These are phyloP conservation scores for Cephalopachus bancanus DNA, from an alignment of 2,797 vertebrate species.

Conservation along the genomic window DNA sequence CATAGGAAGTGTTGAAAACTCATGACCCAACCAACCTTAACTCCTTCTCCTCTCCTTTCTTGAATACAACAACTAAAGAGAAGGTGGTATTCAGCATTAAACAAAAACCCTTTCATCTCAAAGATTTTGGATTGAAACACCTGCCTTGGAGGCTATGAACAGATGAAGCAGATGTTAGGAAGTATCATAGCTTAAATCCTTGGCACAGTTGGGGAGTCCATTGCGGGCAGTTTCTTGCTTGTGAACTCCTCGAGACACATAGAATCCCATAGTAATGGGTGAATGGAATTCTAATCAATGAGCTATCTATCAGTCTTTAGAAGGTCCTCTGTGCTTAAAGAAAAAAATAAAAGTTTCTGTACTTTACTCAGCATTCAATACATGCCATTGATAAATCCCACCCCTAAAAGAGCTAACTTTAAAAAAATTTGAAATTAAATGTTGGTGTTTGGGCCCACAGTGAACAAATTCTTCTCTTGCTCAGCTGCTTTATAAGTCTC, in stretches of 20 bases:
- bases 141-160: background rate
- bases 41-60: background rate
- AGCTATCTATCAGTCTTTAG: background rate
- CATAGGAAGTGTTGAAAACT: background rate
- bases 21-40: background rate
- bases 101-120: background rate
- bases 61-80: background rate
- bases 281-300: background rate
- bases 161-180: background rate
- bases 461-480: conserved; percentile 16
- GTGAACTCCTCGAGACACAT: background rate
- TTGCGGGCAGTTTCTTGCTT: background rate
- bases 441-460: background rate
- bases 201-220: background rate
- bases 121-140: background rate
- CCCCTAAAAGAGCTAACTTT: background rate
- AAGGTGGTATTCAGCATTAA: background rate
- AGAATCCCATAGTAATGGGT: background rate
- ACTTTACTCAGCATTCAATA: background rate
- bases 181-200: background rate
- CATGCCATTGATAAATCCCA: background rate
- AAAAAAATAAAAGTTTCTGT: background rate
- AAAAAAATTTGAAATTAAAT: conserved; percentile 49
- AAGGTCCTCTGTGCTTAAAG: background rate
- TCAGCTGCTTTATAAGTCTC: background rate